Percentiles rank a stretch among this genome's conserved stretches.
phyloP scores from a whole-genome alignment of 2,113 vertebrate species.

The Lepidiolamprologus cunningtoni region DNA sequence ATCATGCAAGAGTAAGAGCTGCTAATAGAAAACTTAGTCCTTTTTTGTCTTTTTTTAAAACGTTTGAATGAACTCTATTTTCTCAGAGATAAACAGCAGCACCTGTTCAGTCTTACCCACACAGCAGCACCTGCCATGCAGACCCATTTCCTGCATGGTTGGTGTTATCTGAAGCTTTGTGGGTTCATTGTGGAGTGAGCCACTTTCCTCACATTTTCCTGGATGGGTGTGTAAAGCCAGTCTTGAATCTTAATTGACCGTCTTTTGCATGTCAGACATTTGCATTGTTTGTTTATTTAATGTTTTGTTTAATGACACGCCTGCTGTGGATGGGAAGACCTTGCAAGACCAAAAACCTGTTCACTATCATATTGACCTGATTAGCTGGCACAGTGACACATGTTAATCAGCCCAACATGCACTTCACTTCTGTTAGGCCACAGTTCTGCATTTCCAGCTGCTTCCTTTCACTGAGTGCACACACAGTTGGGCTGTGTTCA shows the following conservation, averaged over 20 bases:
- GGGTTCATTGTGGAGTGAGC: not conserved
- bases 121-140: not conserved
- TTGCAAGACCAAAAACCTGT: not conserved
- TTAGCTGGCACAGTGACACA: not conserved
- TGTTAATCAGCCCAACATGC: not conserved
- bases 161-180: not conserved
- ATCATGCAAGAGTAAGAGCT: not conserved
- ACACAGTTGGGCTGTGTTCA: not conserved
- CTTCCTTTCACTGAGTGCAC: not conserved
- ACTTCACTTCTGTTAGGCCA: not conserved
- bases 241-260: not conserved
- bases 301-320: not conserved
- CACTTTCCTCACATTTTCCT: not conserved
- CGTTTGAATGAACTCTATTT: not conserved
- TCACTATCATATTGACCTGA: not conserved
- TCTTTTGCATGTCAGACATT: constrained; percentile 19
- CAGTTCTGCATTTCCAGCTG: not conserved
- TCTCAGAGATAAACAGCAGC: not conserved
- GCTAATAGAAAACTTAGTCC: not conserved
- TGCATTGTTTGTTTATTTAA: not conserved
- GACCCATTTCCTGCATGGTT: not conserved
- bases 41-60: not conserved
- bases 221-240: not conserved
- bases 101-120: not conserved
- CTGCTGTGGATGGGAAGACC: not conserved